Evolutionary conservation across 2,888 invertebrate genomes (phyloP), one percentile per base, ranked within the genome.

Genomic region (Embidobia sp.): DNA sequence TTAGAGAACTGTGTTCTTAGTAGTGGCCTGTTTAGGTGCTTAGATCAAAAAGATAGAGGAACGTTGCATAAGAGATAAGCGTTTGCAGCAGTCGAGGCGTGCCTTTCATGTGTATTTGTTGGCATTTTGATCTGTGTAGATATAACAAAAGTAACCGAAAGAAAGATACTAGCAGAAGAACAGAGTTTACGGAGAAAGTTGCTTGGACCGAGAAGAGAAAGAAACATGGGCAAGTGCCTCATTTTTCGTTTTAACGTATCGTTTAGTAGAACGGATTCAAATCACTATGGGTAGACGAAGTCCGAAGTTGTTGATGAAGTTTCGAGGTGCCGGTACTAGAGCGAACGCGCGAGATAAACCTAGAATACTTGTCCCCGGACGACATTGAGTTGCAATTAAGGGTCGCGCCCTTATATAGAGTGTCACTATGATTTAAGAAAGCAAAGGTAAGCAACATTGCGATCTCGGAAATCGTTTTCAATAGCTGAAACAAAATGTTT

Each of bases 101-200:
- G 89, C 89, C 89, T 89, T 89, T 86, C 87, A 87, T 87, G 85
- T 86, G 85, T 87, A 86, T 88, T 88, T 88, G 87, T 88, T 88
- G 89, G 88, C 86, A 85, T 85, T 87, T 86, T 86, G 83, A 83
- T 87, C 83, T 82, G 83, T 85, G 83, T 80, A 83, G 79, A 81
- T 79, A 81, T 79, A 80, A 79, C 44, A 33, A 64, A 37, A n/a
- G n/a, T 19, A 64, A 55, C 10, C 11, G 11, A 6, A 37, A 40
- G 37, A 67, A 42, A 51, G 35, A 69, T 33, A 40, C 19, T 31
- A 64, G 22, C 31, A 16, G 42, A 64, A 48, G 15, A 44, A 63
- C 33, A 77, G 77, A 67, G 13, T 1, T 5, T 6, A 22, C 26
- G 22, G 15, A 51, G n/a, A n/a, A n/a, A n/a, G n/a, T n/a, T n/a